Evolutionary conservation across 2,888 invertebrate genomes (phyloP), one percentile per base, ranked within the genome.

Genomic region (Phyllotreta cruciferae): DNA sequence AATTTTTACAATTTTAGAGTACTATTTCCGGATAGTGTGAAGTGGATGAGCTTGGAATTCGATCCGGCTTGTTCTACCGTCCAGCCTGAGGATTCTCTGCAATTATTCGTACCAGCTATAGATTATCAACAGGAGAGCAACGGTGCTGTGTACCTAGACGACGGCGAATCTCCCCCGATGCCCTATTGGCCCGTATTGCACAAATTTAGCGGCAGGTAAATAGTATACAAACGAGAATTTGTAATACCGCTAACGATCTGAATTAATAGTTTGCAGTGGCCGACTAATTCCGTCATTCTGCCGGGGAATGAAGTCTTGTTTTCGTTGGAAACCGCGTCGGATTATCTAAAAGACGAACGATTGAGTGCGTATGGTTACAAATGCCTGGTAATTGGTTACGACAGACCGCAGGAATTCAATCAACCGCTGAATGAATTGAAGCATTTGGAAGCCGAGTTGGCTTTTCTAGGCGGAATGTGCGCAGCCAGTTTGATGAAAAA

Each of bases 281-380:
- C 97, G 0, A 90, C 91, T 74, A 90, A 89, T 71, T 89, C 93
- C 0, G 83, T 97, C 9, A 85, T 96, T 62, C 82, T 97, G 42
- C 96, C 97, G 38, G 97, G 96, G 11, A 95, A 96, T 79, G 94
- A 96, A 82, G 91, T 98, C 0, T 89, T 96, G 74, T 96, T 98
- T 80, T 96, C 96, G 0, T 79, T 99, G 77, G 98, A 98, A 83
- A 97, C 98, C 0, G 94, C 97, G 0, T 93, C 97, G 0, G 92
- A 97, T 79, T 98, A 97, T 80, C 87, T 95, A 66, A 94, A 93
- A 75, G 94, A 95, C 81, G 96, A 94, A 70, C 90, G 91, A 74
- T 89, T 89, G 0, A 88, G 88, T 75, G 88, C 89, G 66, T 94
- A 88, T 79, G 90, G 86, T 71, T 97, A 90, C 84, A 93, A 88